phyloP scores from a whole-genome alignment of 2,113 vertebrate species.

The Pseudorhombus dupliciocellatus region DNA sequence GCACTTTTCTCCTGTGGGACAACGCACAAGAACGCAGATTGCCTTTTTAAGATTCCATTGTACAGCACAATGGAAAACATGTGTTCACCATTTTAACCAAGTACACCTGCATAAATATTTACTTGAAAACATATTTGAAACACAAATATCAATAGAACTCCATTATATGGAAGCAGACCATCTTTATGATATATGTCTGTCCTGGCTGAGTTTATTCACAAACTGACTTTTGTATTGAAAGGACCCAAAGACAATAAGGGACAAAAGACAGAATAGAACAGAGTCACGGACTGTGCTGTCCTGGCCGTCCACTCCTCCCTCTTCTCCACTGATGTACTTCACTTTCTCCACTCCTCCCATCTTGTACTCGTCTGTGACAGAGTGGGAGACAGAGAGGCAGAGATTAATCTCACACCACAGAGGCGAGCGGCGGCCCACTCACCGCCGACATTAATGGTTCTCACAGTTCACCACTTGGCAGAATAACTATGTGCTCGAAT shows the following conservation, averaged over 20 bases:
- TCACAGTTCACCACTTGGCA: slow-evolving; percentile 60
- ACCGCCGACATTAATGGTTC: slow-evolving; percentile 39
- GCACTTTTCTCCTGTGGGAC: slow-evolving; percentile 77
- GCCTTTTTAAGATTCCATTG: neutral
- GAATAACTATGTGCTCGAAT: slow-evolving; percentile 61
- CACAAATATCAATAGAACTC: neutral
- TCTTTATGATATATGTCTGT: no score
- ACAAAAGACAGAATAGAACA: neutral
- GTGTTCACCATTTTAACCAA: neutral
- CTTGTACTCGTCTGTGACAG: slow-evolving; percentile 90
- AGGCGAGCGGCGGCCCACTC: neutral
- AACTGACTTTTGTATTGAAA: no score
- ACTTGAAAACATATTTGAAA: neutral
- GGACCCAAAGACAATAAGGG: neutral
- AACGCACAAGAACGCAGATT: neutral
- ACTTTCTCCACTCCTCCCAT: slow-evolving; percentile 95
- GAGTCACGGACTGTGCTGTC: slow-evolving; percentile 75
- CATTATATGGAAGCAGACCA: no score
- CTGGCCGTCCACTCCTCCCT: slow-evolving; percentile 75
- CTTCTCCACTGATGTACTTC: slow-evolving; percentile 81
- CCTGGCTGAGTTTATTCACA: neutral
- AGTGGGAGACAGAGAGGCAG: slow-evolving; percentile 41
- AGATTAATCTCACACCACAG: slow-evolving; percentile 38
- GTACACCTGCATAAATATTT: neutral
- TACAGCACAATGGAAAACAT: neutral